Base-by-base conservation (phyloP, 2,797 vertebrate genomes). In the Eurystomus glaucurus region DNA sequence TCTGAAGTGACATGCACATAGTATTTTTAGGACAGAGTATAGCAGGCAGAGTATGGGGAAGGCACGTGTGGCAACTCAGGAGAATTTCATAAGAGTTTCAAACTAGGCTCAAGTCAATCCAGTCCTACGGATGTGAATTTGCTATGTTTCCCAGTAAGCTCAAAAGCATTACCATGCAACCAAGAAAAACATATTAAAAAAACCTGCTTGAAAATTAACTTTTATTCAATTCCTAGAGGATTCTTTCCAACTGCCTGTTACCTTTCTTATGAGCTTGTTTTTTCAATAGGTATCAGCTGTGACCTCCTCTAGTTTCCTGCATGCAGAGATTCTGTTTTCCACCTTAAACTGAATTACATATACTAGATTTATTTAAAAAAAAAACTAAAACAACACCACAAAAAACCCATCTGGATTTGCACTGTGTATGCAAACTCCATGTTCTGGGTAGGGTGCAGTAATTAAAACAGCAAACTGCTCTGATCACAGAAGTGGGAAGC, bases 181-280 rank as follows among this genome's bases (percentile, higher is more conserved):
- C 60, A 90, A 43, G 26, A 94, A 35, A 12, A 77, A 41, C 28
- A 55, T 14, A 70, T 35, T 21, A 83, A 77, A 39, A 37, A 41
- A 81, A 88, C 52, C 14, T 77, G 35, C 33, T 77, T 85, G 28
- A 83, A 85, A 90, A 94, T 88, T 79, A 93, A 45, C 22, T 77
- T 65, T 70, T 10, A 74, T 74, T 88, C 83, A n/a, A 66, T 74
- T 77, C 71, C 29, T 55, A 62, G 9, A 19, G 26, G 58, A 89
- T 43, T 82, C 51, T 91, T 83, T 37, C 28, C 66, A 91, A 60
- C 29, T 62, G 54, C 35, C 33, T 86, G 20, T 52, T 61, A 43
- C 72, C 51, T 74, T 74, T 89, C 51, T 33, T 74, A 76, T 1
- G 10, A 39, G 4, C 21, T 65, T 72, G 14, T 61, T 62, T 79